Evolutionary conservation across 2,113 vertebrate genomes (phyloP), one percentile per base, ranked within the genome.

Genomic region (Turdus rufiventris): DNA sequence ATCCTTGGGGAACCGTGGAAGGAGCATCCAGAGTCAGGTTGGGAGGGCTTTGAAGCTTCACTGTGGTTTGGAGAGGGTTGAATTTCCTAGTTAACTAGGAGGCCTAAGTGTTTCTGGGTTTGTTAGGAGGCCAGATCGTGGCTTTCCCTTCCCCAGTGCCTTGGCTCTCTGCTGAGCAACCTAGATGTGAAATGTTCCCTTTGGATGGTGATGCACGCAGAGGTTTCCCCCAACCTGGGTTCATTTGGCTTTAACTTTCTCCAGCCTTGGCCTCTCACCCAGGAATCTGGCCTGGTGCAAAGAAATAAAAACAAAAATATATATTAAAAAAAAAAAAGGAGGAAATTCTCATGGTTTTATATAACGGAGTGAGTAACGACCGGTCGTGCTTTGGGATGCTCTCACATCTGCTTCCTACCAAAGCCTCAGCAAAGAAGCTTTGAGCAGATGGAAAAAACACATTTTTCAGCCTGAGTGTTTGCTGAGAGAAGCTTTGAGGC

Each of bases 401-500:
- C 85, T 96, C 88, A 91, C 90, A 94, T 96, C 91, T 96, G 94
- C 91, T 94, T 91, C 85, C 92, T 90, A 95, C 91, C 89, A 88
- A 85, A 95, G 54, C 81, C 81, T 40, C 42, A 16, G 87, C 91
- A 85, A 97, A 85, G 62, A 81, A 45, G 40, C 85, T 94, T 58
- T 0, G 3, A 92, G 76, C 91, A 90, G 92, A 93, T 81, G 94
- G 90, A 71, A 91, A 94, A 94, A 45, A 2, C 56, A 74, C 63
- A 48, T 81, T 90, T 93, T 90, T 96, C 68, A 50, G 82, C 48
- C 36, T 20, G 68, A 71, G 21, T 90, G 60, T 91, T 75, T 91
- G 88, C 89, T 34, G 90, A 76, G 83, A 50, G 82, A 29, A 85
- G 71, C 65, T 81, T 67, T 80, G 7, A 47, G 65, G 57, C 72